These are phyloP conservation scores for Eudemis profundana DNA, from an alignment of 2,888 invertebrate species.

Conservation along the genomic window DNA sequence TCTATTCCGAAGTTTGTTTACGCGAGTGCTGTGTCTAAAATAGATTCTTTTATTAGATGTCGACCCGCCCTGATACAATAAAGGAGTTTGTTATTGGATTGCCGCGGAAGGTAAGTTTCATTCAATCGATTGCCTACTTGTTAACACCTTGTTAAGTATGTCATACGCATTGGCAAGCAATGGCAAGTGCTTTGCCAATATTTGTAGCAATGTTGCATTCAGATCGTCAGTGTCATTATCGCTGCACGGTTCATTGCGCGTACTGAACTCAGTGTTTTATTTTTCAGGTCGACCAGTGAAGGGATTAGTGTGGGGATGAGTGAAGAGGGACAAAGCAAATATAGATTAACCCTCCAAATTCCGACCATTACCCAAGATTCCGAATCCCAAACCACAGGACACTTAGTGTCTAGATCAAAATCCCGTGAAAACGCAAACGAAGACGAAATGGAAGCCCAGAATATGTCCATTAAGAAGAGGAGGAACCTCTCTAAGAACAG, in stretches of 20 bases:
- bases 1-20: slow-evolving; percentile 67
- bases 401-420: slow-evolving; percentile 58
- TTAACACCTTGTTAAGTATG: slow-evolving; percentile 64
- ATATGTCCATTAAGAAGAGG: slow-evolving; percentile 85
- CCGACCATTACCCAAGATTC: slow-evolving; percentile 69
- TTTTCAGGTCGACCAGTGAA: slow-evolving; percentile 58
- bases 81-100: slow-evolving; percentile 64
- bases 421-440: slow-evolving; percentile 54
- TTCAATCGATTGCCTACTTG: slow-evolving; percentile 52
- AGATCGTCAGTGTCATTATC: slow-evolving; percentile 27
- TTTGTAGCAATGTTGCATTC: slow-evolving; percentile 51
- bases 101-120: slow-evolving; percentile 72
- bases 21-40: slow-evolving; percentile 66
- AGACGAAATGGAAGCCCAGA: slow-evolving; percentile 71
- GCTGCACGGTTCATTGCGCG: slow-evolving; percentile 50
- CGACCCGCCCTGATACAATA: slow-evolving; percentile 69
- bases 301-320: slow-evolving; percentile 64
- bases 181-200: slow-evolving; percentile 68
- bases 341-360: slow-evolving; percentile 61
- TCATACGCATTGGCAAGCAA: slow-evolving; percentile 72
- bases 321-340: slow-evolving; percentile 59
- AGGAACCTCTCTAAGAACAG: slow-evolving; percentile 86
- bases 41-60: slow-evolving; percentile 82
- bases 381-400: slow-evolving; percentile 68
- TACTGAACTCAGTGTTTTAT: slow-evolving; percentile 58